A percentile compares a stretch with the other conserved stretches of the same genome.
Conservation (phyloP, 2,888 invertebrate species). For the Cosmopolites sordidus region DNA sequence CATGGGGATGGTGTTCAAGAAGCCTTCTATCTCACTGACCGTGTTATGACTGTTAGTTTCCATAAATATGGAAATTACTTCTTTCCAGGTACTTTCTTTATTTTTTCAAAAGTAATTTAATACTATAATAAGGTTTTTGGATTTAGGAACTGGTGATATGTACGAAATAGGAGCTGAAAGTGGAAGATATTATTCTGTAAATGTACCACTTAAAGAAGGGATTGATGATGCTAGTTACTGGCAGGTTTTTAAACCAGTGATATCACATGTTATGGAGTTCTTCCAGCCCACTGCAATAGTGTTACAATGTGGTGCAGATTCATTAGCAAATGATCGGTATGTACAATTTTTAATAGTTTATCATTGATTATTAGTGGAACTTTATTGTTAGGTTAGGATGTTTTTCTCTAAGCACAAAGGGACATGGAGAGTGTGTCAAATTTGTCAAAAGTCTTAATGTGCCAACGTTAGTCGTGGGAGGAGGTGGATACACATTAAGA, state of each 20-base stretch:
- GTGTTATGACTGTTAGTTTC: constrained; percentile 99
- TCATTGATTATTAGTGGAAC: not conserved
- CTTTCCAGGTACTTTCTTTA: constrained; percentile 70
- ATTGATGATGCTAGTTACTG: constrained; percentile 92
- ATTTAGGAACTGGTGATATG: constrained; percentile 84
- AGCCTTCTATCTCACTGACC: constrained; percentile 93
- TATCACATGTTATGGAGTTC: constrained; percentile 91
- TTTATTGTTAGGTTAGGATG: constrained; percentile 69
- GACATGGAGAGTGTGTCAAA: constrained; percentile 96
- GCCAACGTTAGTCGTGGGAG: constrained; percentile 66
- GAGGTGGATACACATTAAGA: constrained; percentile 82
- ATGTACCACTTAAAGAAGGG: constrained; percentile 96
- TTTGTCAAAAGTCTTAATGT: constrained; percentile 90
- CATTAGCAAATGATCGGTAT: constrained; percentile 77
- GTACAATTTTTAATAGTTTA: not conserved
- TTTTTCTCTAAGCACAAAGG: constrained; percentile 90
- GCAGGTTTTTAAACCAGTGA: constrained; percentile 90
- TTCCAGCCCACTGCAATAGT: constrained; percentile 97
- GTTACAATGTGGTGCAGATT: constrained; percentile 97
- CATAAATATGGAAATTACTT: constrained; percentile 98
- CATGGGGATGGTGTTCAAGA: constrained; percentile 97
- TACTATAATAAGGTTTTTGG: not conserved
- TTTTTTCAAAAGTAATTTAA: not conserved
- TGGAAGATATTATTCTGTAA: constrained; percentile 95
- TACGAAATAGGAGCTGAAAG: constrained; percentile 96